phyloP scores from a whole-genome alignment of 1,140 invertebrate genomes.

The Temnothorax nylanderi region DNA sequence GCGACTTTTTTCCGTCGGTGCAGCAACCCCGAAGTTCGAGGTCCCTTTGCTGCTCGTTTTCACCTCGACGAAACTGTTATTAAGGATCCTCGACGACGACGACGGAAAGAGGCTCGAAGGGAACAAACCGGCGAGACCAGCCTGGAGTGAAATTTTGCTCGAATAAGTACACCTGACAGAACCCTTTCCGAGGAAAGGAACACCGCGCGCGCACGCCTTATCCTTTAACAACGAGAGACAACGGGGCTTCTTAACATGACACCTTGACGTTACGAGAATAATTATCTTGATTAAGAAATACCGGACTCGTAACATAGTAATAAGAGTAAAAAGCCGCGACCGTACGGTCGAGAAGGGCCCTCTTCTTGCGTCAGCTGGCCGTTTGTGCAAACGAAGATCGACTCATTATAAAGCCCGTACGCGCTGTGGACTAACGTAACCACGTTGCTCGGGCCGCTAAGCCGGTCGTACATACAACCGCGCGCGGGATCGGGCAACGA shows the following conservation, averaged over 20 bases:
- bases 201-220: constrained; percentile 47
- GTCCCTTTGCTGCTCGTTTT: constrained; percentile 58
- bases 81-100: constrained; percentile 2
- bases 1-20: constrained; percentile 46
- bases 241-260: constrained; percentile 56
- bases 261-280: constrained; percentile 56
- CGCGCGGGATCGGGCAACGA: constrained; percentile 21
- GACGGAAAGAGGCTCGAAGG: background rate
- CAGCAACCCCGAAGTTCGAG: constrained; percentile 53
- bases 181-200: constrained; percentile 19
- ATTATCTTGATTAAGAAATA: constrained; percentile 67
- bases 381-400: constrained; percentile 61
- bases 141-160: constrained; percentile 66
- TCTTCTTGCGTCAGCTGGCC: constrained; percentile 49
- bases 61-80: background rate
- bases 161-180: constrained; percentile 66
- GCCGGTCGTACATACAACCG: constrained; percentile 23
- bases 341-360: constrained; percentile 6
- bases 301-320: constrained; percentile 57
- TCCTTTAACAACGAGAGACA: constrained; percentile 56
- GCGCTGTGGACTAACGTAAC: constrained; percentile 39
- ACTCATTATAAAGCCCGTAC: constrained; percentile 53
- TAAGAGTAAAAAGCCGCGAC: constrained; percentile 56
- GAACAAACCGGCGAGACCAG: constrained; percentile 23
- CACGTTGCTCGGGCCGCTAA: constrained; percentile 35